These are phyloP conservation scores for Entelurus aequoreus DNA, from an alignment of 2,113 vertebrate genomes.

Conservation along the genomic window DNA sequence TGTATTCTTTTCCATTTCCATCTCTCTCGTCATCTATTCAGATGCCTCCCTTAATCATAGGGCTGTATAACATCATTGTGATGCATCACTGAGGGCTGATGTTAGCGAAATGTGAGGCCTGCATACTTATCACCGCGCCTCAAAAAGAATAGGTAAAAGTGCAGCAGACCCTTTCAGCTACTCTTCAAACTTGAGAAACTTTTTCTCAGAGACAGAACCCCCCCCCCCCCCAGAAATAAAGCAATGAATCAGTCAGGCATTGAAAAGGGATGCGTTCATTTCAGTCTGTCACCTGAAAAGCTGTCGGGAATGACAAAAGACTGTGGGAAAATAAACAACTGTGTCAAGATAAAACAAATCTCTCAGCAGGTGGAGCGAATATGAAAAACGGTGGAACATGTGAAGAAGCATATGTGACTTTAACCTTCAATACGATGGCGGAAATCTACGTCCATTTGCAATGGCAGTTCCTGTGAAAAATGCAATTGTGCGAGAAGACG, in stretches of 20 bases:
- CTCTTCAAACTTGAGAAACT: conserved; percentile 28
- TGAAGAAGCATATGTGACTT: conserved; percentile 31
- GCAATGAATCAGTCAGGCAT: conserved; percentile 26
- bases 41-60: conserved; percentile 20
- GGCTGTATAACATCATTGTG: conserved; percentile 25
- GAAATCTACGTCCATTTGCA: conserved; percentile 42
- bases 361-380: conserved; percentile 27
- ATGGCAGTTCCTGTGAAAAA: conserved; percentile 42
- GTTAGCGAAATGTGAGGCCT: conserved; percentile 10
- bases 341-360: conserved; percentile 30
- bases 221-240: conserved; percentile 1
- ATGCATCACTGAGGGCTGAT: conserved; percentile 26
- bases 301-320: conserved; percentile 33
- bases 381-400: conserved; percentile 6
- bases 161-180: conserved; percentile 15
- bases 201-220: conserved; percentile 7
- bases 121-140: conserved; percentile 7
- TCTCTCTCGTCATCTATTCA: conserved; percentile 9
- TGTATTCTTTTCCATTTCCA: neutral
- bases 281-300: conserved; percentile 24
- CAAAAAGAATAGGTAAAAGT: conserved; percentile 15
- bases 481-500: conserved; percentile 40
- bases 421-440: conserved; percentile 36
- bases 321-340: conserved; percentile 34
- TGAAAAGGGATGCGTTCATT: conserved; percentile 34